phyloP scores from a whole-genome alignment of 2,888 invertebrate species.

The Pemphredon lugubris region DNA sequence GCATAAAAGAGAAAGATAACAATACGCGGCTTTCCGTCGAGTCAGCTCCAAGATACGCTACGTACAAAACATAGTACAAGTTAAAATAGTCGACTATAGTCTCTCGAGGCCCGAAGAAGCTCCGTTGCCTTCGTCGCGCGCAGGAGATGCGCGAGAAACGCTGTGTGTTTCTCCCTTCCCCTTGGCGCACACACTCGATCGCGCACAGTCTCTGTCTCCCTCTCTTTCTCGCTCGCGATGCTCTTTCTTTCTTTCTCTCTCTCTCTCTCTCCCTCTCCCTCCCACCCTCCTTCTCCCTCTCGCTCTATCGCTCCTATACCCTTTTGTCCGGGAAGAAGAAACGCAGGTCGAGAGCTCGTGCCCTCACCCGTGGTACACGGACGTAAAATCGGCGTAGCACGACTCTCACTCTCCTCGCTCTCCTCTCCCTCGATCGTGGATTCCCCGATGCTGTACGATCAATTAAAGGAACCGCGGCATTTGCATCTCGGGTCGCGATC shows the following conservation, averaged over 20 bases:
- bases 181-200: too few species aligned
- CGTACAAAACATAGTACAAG: slow-evolving; percentile 49
- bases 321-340: slow-evolving; percentile 60
- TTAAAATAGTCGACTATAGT: slow-evolving; percentile 64
- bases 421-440: slow-evolving; percentile 40
- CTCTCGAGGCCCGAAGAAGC: slow-evolving; percentile 56
- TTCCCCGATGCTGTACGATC: slow-evolving; percentile 15
- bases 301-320: slow-evolving; percentile 24
- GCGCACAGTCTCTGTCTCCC: slow-evolving; percentile 12
- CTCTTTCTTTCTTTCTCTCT: slow-evolving; percentile 3
- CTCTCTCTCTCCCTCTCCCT: slow-evolving; percentile 3
- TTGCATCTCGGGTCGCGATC: too few species aligned
- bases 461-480: not conserved
- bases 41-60: slow-evolving; percentile 40
- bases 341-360: slow-evolving; percentile 63
- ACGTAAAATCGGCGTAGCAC: slow-evolving; percentile 44
- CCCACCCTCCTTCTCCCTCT: slow-evolving; percentile 12
- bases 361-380: slow-evolving; percentile 45
- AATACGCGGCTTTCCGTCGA: slow-evolving; percentile 28
- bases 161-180: slow-evolving; percentile 39
- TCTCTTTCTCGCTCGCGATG: slow-evolving; percentile 21
- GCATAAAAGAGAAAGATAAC: slow-evolving; percentile 28
- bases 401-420: too few species aligned
- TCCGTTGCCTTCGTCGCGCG: slow-evolving; percentile 62
- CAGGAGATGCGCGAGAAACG: slow-evolving; percentile 65